These are phyloP conservation scores for Prosopocoilus inquinatus DNA, from an alignment of 2,888 invertebrate genomes.

Conservation along the genomic window DNA sequence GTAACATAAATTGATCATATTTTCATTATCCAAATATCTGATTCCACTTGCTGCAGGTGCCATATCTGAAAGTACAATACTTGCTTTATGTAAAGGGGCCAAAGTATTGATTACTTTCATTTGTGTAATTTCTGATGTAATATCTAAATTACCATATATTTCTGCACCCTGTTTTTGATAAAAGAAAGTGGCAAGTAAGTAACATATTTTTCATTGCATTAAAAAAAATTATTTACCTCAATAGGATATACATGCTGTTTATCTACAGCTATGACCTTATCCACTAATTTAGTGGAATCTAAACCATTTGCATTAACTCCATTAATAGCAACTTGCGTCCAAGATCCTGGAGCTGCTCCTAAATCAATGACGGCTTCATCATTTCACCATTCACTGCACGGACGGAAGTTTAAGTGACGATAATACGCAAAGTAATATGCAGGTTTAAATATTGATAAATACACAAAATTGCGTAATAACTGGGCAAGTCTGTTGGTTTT, in stretches of 20 bases:
- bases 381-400: no score
- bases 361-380: slow-evolving; percentile 84
- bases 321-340: slow-evolving; percentile 85
- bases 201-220: background rate
- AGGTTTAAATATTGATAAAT: no score
- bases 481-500: no score
- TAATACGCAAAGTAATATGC: no score
- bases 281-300: slow-evolving; percentile 55
- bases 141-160: slow-evolving; percentile 75
- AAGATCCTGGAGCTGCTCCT: slow-evolving; percentile 95
- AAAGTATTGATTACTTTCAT: slow-evolving; percentile 61
- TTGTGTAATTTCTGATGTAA: slow-evolving; percentile 68
- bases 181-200: background rate
- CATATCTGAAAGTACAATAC: slow-evolving; percentile 92
- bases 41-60: slow-evolving; percentile 90
- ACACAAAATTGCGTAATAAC: no score
- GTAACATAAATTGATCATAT: slow-evolving; percentile 79
- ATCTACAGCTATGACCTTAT: slow-evolving; percentile 79
- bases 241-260: slow-evolving; percentile 75
- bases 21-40: slow-evolving; percentile 77
- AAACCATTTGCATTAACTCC: slow-evolving; percentile 67
- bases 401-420: no score
- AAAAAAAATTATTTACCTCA: slow-evolving; percentile 53
- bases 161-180: slow-evolving; percentile 64
- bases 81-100: slow-evolving; percentile 57